Base-by-base conservation (phyloP, 2,113 vertebrate species). In the Platysternon megacephalum region DNA sequence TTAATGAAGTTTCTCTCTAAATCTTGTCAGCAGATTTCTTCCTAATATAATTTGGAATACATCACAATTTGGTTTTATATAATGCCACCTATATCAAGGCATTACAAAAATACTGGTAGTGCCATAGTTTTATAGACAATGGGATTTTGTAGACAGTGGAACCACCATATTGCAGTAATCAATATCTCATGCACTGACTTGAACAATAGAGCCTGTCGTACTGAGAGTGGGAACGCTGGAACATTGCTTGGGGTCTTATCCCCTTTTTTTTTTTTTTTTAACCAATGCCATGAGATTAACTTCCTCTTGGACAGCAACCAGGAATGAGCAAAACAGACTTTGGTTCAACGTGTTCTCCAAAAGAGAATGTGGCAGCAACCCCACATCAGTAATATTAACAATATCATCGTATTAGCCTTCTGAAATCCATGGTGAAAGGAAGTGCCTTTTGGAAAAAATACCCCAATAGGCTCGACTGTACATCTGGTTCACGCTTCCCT, bases 21-120 rank as follows among this genome's bases (percentile, higher is more conserved):
- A 83, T 88, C 52, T 4, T 51, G 39, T 86, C 79, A 88, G 82
- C 74, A 86, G 22, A 29, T 79, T 61, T 46, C 81, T 88, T 95
- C 81, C 84, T 81, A 87, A 42, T 68, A 29, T 68, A 19, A 65
- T 61, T 35, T 82, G 76, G 35, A 93, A 93, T 86, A 61, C 52
- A 88, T 92, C 61, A 1, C 84, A 42, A 19, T 35, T 86, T 88
- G 79, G 56, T 89, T 80, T 76, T 84, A 52, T 89, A 42, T 85
- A 88, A 61, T 86, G 91, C 74, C 78, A 78, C 85, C 78, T 91
- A 55, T 49, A 65, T 52, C 35, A 86, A 95, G 90, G 80, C 93
- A 17, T 35, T 95, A 61, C 42, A 39, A 52, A 79, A 92, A 86
- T 79, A 55, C 80, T 90, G 61, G 86, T 85, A 11, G 16, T 49